phyloP scores from a whole-genome alignment of 2,797 vertebrate genomes.

The Nannoperca australis region DNA sequence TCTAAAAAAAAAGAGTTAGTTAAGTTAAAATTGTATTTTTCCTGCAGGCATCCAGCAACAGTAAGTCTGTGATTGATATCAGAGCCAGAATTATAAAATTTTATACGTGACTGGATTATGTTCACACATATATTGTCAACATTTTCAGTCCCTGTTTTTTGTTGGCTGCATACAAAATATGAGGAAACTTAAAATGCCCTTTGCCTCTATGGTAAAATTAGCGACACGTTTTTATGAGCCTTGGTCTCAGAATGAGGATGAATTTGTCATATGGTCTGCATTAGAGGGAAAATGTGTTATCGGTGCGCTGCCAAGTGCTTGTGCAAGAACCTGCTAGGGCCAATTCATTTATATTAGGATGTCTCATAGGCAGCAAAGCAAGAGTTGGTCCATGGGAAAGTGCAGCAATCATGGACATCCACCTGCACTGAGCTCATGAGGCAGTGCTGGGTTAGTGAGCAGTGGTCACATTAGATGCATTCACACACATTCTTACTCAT shows the following conservation, averaged over 20 bases:
- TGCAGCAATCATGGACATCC: slow-evolving; percentile 45
- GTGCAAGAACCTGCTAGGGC: slow-evolving; percentile 53
- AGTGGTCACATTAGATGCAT: slow-evolving; percentile 33
- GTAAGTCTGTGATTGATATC: slow-evolving; percentile 8
- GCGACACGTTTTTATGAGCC: slow-evolving; percentile 31
- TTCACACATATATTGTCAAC: slow-evolving; percentile 10
- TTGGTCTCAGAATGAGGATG: slow-evolving; percentile 41
- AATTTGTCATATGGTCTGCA: slow-evolving; percentile 54
- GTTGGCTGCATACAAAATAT: slow-evolving; percentile 29
- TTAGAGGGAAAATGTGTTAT: slow-evolving; percentile 60
- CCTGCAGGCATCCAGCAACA: slow-evolving; percentile 11
- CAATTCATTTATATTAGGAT: slow-evolving; percentile 70
- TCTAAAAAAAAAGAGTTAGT: neutral
- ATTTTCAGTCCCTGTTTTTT: slow-evolving; percentile 26
- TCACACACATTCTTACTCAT: slow-evolving; percentile 19
- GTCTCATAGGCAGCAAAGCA: slow-evolving; percentile 42
- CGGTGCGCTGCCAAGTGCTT: slow-evolving; percentile 53
- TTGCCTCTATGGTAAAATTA: slow-evolving; percentile 37
- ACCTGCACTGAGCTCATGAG: slow-evolving; percentile 67
- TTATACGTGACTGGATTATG: slow-evolving; percentile 36
- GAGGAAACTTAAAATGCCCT: slow-evolving; percentile 26
- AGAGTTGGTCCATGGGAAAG: slow-evolving; percentile 57
- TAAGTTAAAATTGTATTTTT: neutral
- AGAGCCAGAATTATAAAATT: slow-evolving; percentile 23
- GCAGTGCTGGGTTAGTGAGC: slow-evolving; percentile 32